phyloP scores from a whole-genome alignment of 2,888 invertebrate species.

The Hedychridium roseum region DNA sequence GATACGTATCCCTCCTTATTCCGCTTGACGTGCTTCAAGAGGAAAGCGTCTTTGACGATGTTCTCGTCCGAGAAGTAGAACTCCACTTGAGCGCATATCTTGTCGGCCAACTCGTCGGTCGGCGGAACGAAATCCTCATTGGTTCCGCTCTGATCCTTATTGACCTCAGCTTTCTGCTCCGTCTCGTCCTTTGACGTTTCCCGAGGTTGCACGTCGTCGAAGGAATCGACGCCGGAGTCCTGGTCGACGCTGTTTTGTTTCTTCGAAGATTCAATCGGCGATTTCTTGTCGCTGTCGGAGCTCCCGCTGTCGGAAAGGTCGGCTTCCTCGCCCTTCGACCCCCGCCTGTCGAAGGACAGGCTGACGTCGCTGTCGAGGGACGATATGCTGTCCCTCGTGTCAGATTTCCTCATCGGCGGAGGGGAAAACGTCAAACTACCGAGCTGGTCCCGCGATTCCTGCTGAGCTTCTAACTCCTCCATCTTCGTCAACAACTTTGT shows the following conservation, averaged over 20 bases:
- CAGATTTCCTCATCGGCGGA: conserved; percentile 66
- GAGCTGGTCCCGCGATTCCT: conserved; percentile 57
- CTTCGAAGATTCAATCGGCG: neutral
- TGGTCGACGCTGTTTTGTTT: conserved; percentile 38
- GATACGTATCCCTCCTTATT: conserved; percentile 97
- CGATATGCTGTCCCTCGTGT: conserved; percentile 70
- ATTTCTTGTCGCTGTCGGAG: conserved; percentile 71
- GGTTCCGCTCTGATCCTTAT: neutral
- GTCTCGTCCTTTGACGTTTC: conserved; percentile 16
- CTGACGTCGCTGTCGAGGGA: conserved; percentile 71
- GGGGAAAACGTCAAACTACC: conserved; percentile 57
- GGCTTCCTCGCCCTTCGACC: conserved; percentile 70
- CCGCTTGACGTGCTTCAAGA: conserved; percentile 91
- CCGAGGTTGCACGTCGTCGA: conserved; percentile 30
- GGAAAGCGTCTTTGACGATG: conserved; percentile 93
- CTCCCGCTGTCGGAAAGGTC: conserved; percentile 77
- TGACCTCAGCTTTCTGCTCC: neutral
- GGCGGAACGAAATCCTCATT: conserved; percentile 65
- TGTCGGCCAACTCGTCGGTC: conserved; percentile 78
- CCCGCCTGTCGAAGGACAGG: conserved; percentile 66
- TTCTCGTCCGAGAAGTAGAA: conserved; percentile 96
- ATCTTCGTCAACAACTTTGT: no score
- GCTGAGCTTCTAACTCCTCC: conserved; percentile 56
- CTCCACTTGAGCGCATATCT: conserved; percentile 89
- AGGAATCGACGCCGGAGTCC: conserved; percentile 47